phyloP scores from a whole-genome alignment of 1,140 invertebrate species.

The Arion vulgaris region DNA sequence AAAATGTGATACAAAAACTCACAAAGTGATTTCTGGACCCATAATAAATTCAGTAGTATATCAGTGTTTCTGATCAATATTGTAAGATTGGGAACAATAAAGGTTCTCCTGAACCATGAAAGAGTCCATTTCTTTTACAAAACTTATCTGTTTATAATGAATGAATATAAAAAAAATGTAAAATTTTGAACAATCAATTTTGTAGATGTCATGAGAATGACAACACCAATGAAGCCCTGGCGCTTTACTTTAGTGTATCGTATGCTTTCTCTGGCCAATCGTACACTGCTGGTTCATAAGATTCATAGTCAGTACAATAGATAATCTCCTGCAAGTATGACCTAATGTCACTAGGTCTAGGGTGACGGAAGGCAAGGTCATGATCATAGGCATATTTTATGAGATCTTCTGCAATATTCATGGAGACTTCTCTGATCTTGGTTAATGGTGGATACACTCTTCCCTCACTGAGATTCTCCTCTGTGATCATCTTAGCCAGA shows the following conservation, averaged over 20 bases:
- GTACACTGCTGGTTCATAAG: slow-evolving; percentile 73
- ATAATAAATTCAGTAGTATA: too few species aligned
- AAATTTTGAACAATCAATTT: too few species aligned
- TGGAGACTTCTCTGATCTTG: slow-evolving; percentile 90
- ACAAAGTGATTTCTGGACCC: too few species aligned
- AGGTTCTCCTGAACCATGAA: too few species aligned
- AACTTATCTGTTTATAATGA: too few species aligned
- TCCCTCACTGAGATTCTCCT: slow-evolving; percentile 87
- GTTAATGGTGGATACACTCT: slow-evolving; percentile 94
- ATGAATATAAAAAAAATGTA: too few species aligned
- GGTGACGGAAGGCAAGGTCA: slow-evolving; percentile 73
- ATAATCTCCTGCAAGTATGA: slow-evolving; percentile 73
- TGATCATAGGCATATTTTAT: slow-evolving; percentile 90
- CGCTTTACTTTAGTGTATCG: neutral
- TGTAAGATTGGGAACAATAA: too few species aligned
- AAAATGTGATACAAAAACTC: too few species aligned
- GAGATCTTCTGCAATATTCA: slow-evolving; percentile 88
- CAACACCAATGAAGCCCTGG: too few species aligned
- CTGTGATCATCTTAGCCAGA: slow-evolving; percentile 86
- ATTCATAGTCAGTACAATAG: slow-evolving; percentile 76
- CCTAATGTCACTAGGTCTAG: slow-evolving; percentile 76
- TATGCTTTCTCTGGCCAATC: slow-evolving; percentile 70
- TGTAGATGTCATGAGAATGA: too few species aligned
- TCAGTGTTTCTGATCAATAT: too few species aligned
- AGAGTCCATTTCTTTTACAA: too few species aligned